A percentile compares a stretch with the other conserved stretches of the same genome.
Conservation (phyloP, 2,888 invertebrate genomes). For the Harmothoe impar region DNA sequence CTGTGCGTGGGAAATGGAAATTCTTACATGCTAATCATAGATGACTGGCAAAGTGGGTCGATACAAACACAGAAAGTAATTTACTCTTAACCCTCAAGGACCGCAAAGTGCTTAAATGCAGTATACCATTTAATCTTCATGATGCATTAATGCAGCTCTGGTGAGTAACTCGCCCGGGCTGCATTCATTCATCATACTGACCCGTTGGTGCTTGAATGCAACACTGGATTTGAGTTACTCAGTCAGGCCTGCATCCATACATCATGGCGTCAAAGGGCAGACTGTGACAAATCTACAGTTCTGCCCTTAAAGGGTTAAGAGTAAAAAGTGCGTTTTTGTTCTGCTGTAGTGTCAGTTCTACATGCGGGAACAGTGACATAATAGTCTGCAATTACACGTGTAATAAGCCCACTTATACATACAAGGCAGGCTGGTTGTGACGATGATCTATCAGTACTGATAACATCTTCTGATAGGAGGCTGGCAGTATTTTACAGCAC, state of each 20-base stretch:
- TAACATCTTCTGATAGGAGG: conserved; percentile 11
- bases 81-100: not conserved
- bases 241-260: too few species aligned
- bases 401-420: not conserved
- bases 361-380: conserved; percentile 6
- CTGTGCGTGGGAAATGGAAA: not conserved
- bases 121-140: too few species aligned
- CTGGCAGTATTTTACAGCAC: not conserved
- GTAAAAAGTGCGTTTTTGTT: not conserved
- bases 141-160: too few species aligned
- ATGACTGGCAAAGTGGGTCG: not conserved
- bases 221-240: too few species aligned
- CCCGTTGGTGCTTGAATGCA: too few species aligned
- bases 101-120: too few species aligned
- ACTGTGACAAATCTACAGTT: too few species aligned
- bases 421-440: not conserved
- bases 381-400: conserved; percentile 5
- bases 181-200: too few species aligned
- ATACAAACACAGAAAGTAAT: not conserved
- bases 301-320: not conserved
- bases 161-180: too few species aligned
- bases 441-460: not conserved
- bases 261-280: too few species aligned
- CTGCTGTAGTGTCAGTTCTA: not conserved
- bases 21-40: conserved; percentile 1